phyloP scores from a whole-genome alignment of 2,113 vertebrate species.

The Seriola dumerili region DNA sequence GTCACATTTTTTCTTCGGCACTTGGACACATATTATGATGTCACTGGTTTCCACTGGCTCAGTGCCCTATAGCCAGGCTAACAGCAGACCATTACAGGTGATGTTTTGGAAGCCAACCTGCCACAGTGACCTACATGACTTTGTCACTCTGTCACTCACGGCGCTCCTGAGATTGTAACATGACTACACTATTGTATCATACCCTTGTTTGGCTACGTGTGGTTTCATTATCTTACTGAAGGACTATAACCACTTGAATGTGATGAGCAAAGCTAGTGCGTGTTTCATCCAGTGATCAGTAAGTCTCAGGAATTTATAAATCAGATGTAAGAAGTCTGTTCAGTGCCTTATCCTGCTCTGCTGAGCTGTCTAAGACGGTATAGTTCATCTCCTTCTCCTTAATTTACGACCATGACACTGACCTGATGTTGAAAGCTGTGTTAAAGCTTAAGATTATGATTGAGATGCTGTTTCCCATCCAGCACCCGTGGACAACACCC shows the following conservation, averaged over 20 bases:
- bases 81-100: constrained; percentile 46
- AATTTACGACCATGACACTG: not conserved
- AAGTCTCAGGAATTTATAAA: not conserved
- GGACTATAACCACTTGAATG: not conserved
- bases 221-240: not conserved
- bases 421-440: not conserved
- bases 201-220: not conserved
- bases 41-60: constrained; percentile 44
- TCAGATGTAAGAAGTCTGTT: not conserved
- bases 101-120: constrained; percentile 42
- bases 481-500: constrained; percentile 5
- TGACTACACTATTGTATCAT: constrained; percentile 2
- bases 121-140: constrained; percentile 62
- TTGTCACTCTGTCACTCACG: constrained; percentile 34
- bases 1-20: constrained; percentile 1
- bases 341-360: not conserved
- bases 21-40: constrained; percentile 15
- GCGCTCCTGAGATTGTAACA: constrained; percentile 14
- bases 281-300: not conserved
- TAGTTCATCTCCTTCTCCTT: not conserved
- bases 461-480: constrained; percentile 3
- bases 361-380: not conserved
- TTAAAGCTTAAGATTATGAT: constrained; percentile 16
- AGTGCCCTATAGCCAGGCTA: constrained; percentile 59
- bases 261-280: not conserved